Conservation (phyloP, 1,140 invertebrate genomes). For the fruit fly (Drosophila melanogaster) region DNA sequence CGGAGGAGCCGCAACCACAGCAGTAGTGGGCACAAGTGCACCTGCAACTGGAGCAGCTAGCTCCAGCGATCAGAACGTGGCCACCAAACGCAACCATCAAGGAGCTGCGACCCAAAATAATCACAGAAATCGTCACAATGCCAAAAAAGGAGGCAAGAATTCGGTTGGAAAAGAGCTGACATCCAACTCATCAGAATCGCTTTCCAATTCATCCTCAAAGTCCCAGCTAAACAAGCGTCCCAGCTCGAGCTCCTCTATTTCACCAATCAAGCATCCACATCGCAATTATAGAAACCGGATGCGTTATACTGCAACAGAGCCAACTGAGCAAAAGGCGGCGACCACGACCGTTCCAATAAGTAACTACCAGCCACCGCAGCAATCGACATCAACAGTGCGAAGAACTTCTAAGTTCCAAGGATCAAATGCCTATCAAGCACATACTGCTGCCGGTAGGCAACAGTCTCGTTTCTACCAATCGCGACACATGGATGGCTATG, state of each 20-base stretch:
- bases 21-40: neutral
- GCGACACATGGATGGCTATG: conserved; percentile 45
- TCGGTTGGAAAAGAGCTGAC: conserved; percentile 12
- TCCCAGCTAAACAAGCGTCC: conserved; percentile 33
- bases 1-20: neutral
- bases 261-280: conserved; percentile 28
- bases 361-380: conserved; percentile 12
- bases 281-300: conserved; percentile 57
- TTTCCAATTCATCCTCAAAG: conserved; percentile 59
- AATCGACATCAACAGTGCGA: neutral
- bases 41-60: neutral
- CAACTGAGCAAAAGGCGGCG: neutral
- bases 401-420: conserved; percentile 19
- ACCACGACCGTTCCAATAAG: neutral
- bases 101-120: neutral
- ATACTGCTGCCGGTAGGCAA: conserved; percentile 8
- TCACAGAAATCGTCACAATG: conserved; percentile 6
- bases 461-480: conserved; percentile 61
- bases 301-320: conserved; percentile 34
- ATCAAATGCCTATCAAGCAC: conserved; percentile 9
- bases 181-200: conserved; percentile 58
- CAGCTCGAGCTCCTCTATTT: conserved; percentile 8
- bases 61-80: conserved; percentile 8
- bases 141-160: conserved; percentile 28
- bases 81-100: conserved; percentile 1